phyloP scores from a whole-genome alignment of 2,888 invertebrate genomes.

The Standfussiana lucernea region DNA sequence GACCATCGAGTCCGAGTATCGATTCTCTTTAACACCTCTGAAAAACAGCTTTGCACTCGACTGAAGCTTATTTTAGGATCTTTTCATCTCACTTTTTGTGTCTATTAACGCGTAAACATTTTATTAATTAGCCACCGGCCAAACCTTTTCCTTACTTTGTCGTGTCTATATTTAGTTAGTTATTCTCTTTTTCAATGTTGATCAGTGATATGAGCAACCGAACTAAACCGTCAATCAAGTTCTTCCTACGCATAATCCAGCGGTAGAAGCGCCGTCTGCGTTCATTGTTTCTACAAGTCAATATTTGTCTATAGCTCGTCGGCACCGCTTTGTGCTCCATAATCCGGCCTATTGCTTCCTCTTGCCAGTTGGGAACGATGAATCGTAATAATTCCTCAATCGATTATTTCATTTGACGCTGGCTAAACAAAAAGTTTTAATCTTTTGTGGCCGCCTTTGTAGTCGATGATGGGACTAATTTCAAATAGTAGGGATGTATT shows the following conservation, averaged over 20 bases:
- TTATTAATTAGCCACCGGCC: constrained; percentile 70
- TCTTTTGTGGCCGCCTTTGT: constrained; percentile 83
- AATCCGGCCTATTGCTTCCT: constrained; percentile 86
- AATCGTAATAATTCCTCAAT: constrained; percentile 88
- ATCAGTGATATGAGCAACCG: constrained; percentile 54
- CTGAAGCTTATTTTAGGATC: constrained; percentile 89
- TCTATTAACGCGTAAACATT: constrained; percentile 83
- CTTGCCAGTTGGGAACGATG: constrained; percentile 85
- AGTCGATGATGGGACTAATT: constrained; percentile 79
- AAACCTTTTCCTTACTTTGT: constrained; percentile 66
- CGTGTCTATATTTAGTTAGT: constrained; percentile 60
- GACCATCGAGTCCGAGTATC: constrained; percentile 87
- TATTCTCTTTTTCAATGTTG: constrained; percentile 37
- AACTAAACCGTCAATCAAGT: constrained; percentile 81
- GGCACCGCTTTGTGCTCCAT: constrained; percentile 85
- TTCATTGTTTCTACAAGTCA: constrained; percentile 89
- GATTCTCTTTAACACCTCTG: constrained; percentile 89
- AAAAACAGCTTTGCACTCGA: constrained; percentile 88
- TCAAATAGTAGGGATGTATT: constrained; percentile 69
- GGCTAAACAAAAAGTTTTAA: constrained; percentile 82
- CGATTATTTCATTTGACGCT: constrained; percentile 86
- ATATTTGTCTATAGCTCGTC: constrained; percentile 88
- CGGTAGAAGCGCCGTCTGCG: constrained; percentile 72
- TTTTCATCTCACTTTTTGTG: constrained; percentile 88
- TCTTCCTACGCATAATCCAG: constrained; percentile 79